Conservation (phyloP, 2,797 vertebrate genomes). For the Merluccius polli region DNA sequence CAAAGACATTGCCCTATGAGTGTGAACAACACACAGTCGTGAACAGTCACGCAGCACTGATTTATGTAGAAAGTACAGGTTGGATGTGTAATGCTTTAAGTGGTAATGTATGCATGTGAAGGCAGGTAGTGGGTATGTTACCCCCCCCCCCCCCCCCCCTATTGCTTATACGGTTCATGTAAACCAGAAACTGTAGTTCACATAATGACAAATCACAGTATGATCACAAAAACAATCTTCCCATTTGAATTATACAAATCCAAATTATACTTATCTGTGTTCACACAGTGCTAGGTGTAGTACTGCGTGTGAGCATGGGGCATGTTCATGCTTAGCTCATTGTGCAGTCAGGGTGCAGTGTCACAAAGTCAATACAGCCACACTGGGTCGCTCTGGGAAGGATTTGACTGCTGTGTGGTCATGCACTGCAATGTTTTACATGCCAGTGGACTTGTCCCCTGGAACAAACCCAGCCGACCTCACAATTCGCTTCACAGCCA, state of each 20-base stretch:
- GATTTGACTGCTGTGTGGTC: background rate
- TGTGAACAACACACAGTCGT: background rate
- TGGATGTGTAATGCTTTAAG: background rate
- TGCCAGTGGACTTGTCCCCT: background rate
- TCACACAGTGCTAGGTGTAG: background rate
- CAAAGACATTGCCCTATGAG: background rate
- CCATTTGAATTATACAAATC: background rate
- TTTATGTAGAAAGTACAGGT: background rate
- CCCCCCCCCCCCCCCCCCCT: too few species aligned
- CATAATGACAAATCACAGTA: background rate
- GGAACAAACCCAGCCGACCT: background rate
- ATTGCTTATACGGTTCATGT: background rate
- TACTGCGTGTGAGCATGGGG: background rate
- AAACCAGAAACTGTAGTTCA: background rate
- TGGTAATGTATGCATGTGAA: background rate
- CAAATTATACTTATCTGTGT: too few species aligned
- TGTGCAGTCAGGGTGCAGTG: slow-evolving; percentile 18
- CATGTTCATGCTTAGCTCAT: background rate
- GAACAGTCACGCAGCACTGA: background rate
- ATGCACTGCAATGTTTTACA: background rate
- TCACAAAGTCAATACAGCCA: slow-evolving; percentile 26
- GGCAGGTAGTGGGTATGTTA: background rate
- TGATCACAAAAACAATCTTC: background rate
- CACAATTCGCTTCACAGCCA: background rate
- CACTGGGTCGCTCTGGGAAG: background rate